A percentile compares a stretch with the other conserved stretches of the same genome.
Evolutionary conservation across 2,888 invertebrate genomes (phyloP).

Genomic region (Alentia gelatinosa): DNA sequence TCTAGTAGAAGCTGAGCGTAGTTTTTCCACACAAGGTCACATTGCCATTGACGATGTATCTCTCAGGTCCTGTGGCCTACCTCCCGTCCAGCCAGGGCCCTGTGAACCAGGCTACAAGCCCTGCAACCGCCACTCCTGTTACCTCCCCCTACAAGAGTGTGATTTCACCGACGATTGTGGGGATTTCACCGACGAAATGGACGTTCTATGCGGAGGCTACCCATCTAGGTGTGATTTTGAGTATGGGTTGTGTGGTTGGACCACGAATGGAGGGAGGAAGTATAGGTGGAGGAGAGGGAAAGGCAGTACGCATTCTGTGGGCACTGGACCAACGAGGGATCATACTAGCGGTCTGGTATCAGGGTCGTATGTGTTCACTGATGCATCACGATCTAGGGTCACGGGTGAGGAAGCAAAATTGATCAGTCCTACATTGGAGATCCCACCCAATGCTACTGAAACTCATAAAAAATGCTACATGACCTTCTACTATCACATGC

Average conservation of each 20-base stretch:
- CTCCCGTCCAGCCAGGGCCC: constrained; percentile 61
- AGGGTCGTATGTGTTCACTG: constrained; percentile 7
- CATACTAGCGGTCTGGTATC: constrained; percentile 49
- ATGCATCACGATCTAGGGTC: neutral
- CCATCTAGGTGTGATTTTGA: constrained; percentile 73
- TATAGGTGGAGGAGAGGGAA: constrained; percentile 72
- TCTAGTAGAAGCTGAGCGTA: constrained; percentile 67
- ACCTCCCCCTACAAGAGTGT: constrained; percentile 67
- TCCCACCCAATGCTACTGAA: neutral
- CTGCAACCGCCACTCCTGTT: constrained; percentile 74
- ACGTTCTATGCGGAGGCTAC: constrained; percentile 32
- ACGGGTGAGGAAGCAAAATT: neutral
- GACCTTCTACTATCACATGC: constrained; percentile 76
- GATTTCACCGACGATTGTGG: constrained; percentile 78
- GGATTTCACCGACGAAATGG: constrained; percentile 75
- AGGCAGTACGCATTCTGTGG: constrained; percentile 64
- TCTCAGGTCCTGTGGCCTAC: constrained; percentile 57
- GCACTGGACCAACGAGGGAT: constrained; percentile 55
- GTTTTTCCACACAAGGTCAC: constrained; percentile 65
- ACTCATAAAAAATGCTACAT: constrained; percentile 56
- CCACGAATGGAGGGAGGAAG: constrained; percentile 62
- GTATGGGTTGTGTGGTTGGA: constrained; percentile 69
- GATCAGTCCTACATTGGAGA: neutral
- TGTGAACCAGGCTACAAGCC: constrained; percentile 69
- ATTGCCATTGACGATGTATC: constrained; percentile 61